Evolutionary conservation across 2,888 invertebrate species (phyloP).

Genomic region (Cryptus viduatorius): DNA sequence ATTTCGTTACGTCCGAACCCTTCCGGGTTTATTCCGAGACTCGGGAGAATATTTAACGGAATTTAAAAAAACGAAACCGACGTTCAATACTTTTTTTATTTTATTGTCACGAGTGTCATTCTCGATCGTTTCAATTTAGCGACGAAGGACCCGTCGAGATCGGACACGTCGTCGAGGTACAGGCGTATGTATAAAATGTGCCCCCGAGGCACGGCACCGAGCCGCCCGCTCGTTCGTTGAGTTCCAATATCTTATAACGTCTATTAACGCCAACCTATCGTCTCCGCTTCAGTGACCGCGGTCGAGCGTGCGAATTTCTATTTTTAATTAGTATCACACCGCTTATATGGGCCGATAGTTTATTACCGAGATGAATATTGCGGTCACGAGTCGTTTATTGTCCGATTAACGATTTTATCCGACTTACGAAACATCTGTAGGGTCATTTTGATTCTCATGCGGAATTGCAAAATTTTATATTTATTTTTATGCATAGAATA

Average conservation of each 20-base stretch:
- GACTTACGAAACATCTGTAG: neutral
- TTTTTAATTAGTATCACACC: neutral
- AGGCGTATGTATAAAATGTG: conserved; percentile 41
- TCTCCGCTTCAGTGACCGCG: conserved; percentile 30
- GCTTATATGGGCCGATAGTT: conserved; percentile 40
- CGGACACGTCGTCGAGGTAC: conserved; percentile 69
- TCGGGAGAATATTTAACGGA: conserved; percentile 1
- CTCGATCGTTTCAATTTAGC: conserved; percentile 69
- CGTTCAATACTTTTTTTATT: conserved; percentile 25
- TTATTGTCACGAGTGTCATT: conserved; percentile 61
- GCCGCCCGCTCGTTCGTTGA: conserved; percentile 74
- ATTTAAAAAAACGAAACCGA: no score
- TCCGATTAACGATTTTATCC: conserved; percentile 38
- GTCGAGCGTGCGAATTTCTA: conserved; percentile 53
- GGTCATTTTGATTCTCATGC: neutral
- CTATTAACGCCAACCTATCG: conserved; percentile 55
- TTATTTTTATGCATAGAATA: no score
- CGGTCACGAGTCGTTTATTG: conserved; percentile 53
- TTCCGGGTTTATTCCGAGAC: conserved; percentile 61
- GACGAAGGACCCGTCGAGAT: conserved; percentile 54
- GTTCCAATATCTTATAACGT: conserved; percentile 71
- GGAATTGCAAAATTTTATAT: no score
- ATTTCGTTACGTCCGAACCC: conserved; percentile 23
- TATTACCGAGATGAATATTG: conserved; percentile 52
- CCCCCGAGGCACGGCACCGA: conserved; percentile 62